These are phyloP conservation scores for Galerucella pusilla DNA, from an alignment of 2,888 invertebrate genomes.

Conservation along the genomic window DNA sequence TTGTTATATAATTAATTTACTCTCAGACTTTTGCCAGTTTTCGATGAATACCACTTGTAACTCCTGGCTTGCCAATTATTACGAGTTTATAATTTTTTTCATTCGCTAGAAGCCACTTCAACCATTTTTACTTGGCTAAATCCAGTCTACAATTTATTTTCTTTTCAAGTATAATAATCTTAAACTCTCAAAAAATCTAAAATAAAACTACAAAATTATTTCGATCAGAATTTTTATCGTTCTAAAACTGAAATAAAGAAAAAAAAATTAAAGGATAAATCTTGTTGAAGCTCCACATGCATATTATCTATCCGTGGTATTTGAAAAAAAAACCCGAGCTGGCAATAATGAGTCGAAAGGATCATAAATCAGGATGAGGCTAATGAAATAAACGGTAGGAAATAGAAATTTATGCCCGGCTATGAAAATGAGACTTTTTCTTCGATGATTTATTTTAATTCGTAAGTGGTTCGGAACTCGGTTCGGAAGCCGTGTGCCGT, in stretches of 20 bases:
- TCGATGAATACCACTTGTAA: too few species aligned
- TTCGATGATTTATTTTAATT: conserved; percentile 37
- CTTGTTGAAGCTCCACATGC: conserved; percentile 23
- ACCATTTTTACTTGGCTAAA: too few species aligned
- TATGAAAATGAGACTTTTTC: conserved; percentile 35
- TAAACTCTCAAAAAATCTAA: neutral
- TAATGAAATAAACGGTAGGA: conserved; percentile 40
- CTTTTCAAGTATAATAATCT: too few species aligned
- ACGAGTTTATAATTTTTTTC: too few species aligned
- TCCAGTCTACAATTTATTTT: too few species aligned
- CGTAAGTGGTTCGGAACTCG: conserved; percentile 32
- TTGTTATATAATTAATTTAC: too few species aligned
- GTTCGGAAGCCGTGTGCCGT: conserved; percentile 18
- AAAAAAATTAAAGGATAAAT: conserved; percentile 27
- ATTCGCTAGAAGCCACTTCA: too few species aligned
- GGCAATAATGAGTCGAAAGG: conserved; percentile 30
- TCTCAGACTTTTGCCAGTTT: too few species aligned
- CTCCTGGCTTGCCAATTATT: too few species aligned
- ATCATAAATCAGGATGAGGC: conserved; percentile 37
- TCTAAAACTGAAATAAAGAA: neutral
- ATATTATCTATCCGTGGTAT: conserved; percentile 22
- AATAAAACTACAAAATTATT: conserved; percentile 12
- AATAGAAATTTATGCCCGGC: conserved; percentile 38
- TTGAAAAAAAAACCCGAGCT: neutral
- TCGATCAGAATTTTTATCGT: conserved; percentile 16